These are phyloP conservation scores for Antheraea assamensis DNA, from an alignment of 2,888 invertebrate species.

Conservation along the genomic window DNA sequence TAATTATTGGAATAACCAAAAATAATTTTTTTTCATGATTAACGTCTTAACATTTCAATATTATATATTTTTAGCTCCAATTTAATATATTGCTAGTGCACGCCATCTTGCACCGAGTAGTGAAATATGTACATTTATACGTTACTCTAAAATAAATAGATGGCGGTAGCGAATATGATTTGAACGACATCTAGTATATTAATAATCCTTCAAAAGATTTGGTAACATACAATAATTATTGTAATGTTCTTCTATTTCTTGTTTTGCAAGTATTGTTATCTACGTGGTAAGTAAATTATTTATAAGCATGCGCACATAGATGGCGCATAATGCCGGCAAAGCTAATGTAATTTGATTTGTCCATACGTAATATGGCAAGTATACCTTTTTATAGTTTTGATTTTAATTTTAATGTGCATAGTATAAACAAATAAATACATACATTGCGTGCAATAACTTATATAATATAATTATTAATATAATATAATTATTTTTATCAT, in stretches of 20 bases:
- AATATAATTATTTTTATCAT: too few species aligned
- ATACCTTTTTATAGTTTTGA: too few species aligned
- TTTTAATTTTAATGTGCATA: too few species aligned
- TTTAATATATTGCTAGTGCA: neutral
- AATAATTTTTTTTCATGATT: neutral
- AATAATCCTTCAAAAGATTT: neutral
- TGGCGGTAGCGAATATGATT: neutral
- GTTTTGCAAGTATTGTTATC: too few species aligned
- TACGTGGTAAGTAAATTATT: neutral
- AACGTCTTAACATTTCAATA: too few species aligned
- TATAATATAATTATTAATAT: too few species aligned
- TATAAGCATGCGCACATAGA: neutral
- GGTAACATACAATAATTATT: neutral
- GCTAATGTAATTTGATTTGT: neutral
- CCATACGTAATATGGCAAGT: neutral
- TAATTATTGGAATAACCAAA: neutral
- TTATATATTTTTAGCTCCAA: neutral
- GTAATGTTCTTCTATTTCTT: too few species aligned
- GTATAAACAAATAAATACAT: too few species aligned
- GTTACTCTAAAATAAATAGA: neutral
- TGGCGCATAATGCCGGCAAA: neutral
- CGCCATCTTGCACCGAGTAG: constrained; percentile 53
- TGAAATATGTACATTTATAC: neutral
- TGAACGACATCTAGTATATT: constrained; percentile 9
- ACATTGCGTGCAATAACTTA: too few species aligned